These are phyloP conservation scores for Zosterops japonicus DNA, from an alignment of 2,113 vertebrate species.

Conservation along the genomic window DNA sequence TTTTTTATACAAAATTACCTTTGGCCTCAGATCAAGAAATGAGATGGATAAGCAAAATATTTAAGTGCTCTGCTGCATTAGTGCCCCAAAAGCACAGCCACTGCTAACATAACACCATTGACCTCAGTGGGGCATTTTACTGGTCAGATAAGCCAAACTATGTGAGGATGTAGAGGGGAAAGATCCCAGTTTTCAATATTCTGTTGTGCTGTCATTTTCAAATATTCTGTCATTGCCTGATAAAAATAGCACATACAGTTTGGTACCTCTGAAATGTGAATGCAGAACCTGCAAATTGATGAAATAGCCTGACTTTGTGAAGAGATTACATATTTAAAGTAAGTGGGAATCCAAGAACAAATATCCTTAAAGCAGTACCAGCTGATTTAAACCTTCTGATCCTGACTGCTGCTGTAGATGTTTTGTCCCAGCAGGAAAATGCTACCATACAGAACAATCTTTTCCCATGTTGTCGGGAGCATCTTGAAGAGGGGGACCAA, in stretches of 20 bases:
- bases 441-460: background rate
- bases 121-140: background rate
- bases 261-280: background rate
- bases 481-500: background rate
- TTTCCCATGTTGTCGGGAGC: fast-evolving
- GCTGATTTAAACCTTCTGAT: background rate
- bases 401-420: background rate
- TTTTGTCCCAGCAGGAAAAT: background rate
- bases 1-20: background rate
- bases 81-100: background rate
- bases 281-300: background rate
- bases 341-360: background rate
- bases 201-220: background rate
- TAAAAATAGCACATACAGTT: background rate
- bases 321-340: background rate
- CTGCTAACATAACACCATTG: background rate
- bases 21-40: background rate
- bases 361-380: background rate
- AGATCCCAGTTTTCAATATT: background rate
- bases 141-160: background rate
- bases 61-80: background rate
- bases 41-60: background rate
- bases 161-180: background rate
- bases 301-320: background rate
- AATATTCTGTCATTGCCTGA: background rate